phyloP scores from a whole-genome alignment of 2,888 invertebrate species.

The Leptopilina myrica region DNA sequence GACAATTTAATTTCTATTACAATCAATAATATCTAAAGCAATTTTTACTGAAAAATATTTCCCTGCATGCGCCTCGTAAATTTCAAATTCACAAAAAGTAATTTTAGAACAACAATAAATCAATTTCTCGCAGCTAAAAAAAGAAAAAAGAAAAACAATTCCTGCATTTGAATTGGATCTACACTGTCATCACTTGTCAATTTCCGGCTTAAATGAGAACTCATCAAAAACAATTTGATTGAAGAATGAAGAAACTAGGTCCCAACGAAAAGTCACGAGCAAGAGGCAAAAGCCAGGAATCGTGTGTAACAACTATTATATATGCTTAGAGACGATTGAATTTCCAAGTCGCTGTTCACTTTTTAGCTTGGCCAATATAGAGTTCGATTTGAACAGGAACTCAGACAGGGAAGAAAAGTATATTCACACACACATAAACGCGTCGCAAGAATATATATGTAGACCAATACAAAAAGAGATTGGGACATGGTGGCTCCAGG shows the following conservation, averaged over 20 bases:
- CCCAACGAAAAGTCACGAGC: conserved; percentile 41
- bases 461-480: conserved; percentile 5
- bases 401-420: neutral
- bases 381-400: conserved; percentile 23
- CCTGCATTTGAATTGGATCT: neutral
- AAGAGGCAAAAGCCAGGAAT: conserved; percentile 34
- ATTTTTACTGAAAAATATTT: no score
- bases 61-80: no score
- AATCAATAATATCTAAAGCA: no score
- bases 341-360: conserved; percentile 43
- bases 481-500: conserved; percentile 38
- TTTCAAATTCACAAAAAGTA: no score
- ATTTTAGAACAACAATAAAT: no score
- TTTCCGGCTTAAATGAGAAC: neutral
- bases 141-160: no score
- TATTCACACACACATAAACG: neutral
- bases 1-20: no score
- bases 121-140: neutral
- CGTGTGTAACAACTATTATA: conserved; percentile 44
- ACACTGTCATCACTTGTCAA: neutral
- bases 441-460: neutral
- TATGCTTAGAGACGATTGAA: conserved; percentile 41
- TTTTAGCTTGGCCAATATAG: conserved; percentile 40
- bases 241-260: conserved; percentile 20
- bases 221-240: neutral